Evolutionary conservation across 2,797 vertebrate genomes (phyloP), one percentile per base, ranked within the genome.

Genomic region (Premnoplex brunnescens): DNA sequence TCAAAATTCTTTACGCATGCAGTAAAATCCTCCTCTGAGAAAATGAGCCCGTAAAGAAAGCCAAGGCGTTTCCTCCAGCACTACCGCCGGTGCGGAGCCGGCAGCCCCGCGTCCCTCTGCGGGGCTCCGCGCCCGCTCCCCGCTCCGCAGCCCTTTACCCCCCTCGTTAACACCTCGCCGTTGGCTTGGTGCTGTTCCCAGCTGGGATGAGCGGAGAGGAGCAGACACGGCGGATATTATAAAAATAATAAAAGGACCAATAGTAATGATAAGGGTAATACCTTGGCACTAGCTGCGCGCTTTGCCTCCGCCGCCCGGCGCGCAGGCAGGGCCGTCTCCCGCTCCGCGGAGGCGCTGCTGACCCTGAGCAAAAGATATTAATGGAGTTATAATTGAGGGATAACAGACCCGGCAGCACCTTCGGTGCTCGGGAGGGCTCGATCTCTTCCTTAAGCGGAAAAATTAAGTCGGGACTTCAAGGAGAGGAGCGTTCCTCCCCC

Each of bases 11-110:
- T 96, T 73, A 92, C 69, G 84, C 93, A 51, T 71, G 92, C 94
- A 85, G 96, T 97, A 94, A 96, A 95, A 82, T 92, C 96, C 93
- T 96, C 94, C 93, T 95, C 78, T 39, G 96, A 95, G 97, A 92
- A 93, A 96, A 95, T 69, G 93, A 93, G 94, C 96, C 91, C 83
- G 91, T 96, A 95, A 97, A 95, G 95, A 44, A 97, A 88, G 46
- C 58, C 86, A 4, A 88, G 69, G 86, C 60, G 81, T 82, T 89
- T 94, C 92, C 91, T 67, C 51, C 77, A 11, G 79, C 83, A 15
- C 30, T 62, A 10, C 85, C 75, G 85, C 59, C 46, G 36, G 59
- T 54, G 77, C 59, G 68, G 82, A 30, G 44, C 46, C 41, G 17
- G 21, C 52, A 28, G 66, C 68, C 3, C 74, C 63, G 54, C 85